A percentile compares a stretch with the other conserved stretches of the same genome.
Evolutionary conservation across 2,888 invertebrate species (phyloP).

Genomic region (Cataglyphis rosenhaueri): DNA sequence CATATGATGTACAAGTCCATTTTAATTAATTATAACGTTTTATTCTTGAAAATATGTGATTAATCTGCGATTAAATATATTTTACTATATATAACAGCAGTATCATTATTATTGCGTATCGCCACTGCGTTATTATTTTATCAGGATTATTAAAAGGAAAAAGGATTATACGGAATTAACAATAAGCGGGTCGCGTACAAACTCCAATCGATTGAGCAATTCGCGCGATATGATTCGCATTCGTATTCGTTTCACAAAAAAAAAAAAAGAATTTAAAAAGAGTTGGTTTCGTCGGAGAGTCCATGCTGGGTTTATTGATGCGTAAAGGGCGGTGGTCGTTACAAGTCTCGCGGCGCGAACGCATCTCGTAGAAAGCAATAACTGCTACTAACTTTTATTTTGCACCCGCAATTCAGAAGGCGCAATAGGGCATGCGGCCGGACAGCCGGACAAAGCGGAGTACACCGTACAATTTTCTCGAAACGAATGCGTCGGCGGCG

Average conservation of each 20-base stretch:
- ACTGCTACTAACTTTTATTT: slow-evolving; percentile 53
- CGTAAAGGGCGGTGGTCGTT: slow-evolving; percentile 33
- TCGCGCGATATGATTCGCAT: slow-evolving; percentile 8
- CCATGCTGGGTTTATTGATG: slow-evolving; percentile 31
- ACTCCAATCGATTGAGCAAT: slow-evolving; percentile 31
- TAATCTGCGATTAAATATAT: not conserved
- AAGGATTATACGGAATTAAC: slow-evolving; percentile 4
- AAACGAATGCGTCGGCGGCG: slow-evolving; percentile 56
- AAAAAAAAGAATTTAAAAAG: not conserved
- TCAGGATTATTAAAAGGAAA: slow-evolving; percentile 4
- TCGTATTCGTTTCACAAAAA: not conserved
- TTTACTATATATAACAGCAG: not conserved
- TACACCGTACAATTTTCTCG: slow-evolving; percentile 62
- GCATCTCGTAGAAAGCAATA: slow-evolving; percentile 54
- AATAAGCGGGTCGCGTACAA: not conserved
- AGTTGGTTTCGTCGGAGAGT: slow-evolving; percentile 6
- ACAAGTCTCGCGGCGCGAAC: slow-evolving; percentile 43
- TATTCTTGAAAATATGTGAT: not conserved
- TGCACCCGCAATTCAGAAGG: slow-evolving; percentile 49
- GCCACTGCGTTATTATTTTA: slow-evolving; percentile 16
- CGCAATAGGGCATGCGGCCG: slow-evolving; percentile 35
- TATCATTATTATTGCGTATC: not conserved
- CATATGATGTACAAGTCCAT: not conserved
- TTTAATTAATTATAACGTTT: slow-evolving; percentile 19
- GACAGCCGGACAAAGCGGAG: slow-evolving; percentile 56